Base-by-base conservation (phyloP, 2,797 vertebrate genomes). In the Coracias cyanogaster region DNA sequence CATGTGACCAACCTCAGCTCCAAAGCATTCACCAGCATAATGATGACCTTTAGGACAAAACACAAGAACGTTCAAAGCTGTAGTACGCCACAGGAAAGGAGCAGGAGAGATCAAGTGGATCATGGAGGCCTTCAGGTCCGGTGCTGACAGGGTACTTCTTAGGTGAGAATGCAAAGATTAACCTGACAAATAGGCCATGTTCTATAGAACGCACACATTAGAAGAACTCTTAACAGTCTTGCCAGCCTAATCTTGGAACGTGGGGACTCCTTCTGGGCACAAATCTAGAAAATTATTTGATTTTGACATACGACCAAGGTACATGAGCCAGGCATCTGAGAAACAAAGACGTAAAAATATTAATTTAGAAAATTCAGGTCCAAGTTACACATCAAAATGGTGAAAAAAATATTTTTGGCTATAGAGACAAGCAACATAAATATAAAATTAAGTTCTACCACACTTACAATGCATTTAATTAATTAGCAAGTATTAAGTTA, bases 1-100 rank as follows among this genome's bases (percentile, higher is more conserved):
- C 0, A 0, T 61, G 8, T 46, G 57, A 61, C 39, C n/a, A 79
- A 10, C 35, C 5, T 54, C 57, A 78, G 28, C 17, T 81, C 20
- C 35, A 74, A 89, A 46, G 14, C 62, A 45, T 80, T 66, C 35
- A 55, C 41, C 35, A 43, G 26, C 26, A 21, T 2, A 78, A 46
- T 24, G 18, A 78, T 4, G 10, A 70, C 5, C 4, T 55, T 24
- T 10, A 55, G 35, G 43, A 74, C 43, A 81, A 87, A 78, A 51
- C 15, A 29, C 29, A 78, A 79, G 86, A 74, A 29, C 15, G 18
- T 64, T 81, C 39, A 31, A 70, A 76, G 24, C 17, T 60, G 26
- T 6, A 67, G 37, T 15, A 7, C 78, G 61, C 48, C 43, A 33
- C 22, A 49, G 20, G 21, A 93, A 78, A 57, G 21, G 4, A 79